Percentiles rank a stretch among this genome's conserved stretches.
phyloP scores from a whole-genome alignment of 2,888 invertebrate species.

The Gibbula magus region DNA sequence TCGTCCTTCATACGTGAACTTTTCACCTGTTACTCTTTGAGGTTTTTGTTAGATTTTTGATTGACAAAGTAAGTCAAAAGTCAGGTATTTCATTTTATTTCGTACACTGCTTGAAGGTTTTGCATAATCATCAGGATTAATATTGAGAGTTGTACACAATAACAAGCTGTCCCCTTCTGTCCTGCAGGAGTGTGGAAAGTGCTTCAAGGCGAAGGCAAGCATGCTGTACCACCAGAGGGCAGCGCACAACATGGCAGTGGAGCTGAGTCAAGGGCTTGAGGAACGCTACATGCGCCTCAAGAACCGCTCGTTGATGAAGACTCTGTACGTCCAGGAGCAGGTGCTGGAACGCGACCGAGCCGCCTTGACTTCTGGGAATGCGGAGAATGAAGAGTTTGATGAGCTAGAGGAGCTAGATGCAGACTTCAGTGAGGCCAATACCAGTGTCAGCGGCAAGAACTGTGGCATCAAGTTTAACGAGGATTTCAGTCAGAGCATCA shows the following conservation, averaged over 20 bases:
- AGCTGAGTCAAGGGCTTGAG: slow-evolving; percentile 70
- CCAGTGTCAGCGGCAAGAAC: background rate
- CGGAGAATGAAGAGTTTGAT: background rate
- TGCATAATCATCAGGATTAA: too few species aligned
- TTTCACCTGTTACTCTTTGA: too few species aligned
- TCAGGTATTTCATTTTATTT: too few species aligned
- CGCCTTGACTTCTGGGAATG: background rate
- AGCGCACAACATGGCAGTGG: slow-evolving; percentile 66
- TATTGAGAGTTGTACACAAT: too few species aligned
- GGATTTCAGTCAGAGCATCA: slow-evolving; percentile 19
- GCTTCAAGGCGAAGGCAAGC: slow-evolving; percentile 70
- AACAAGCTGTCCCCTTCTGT: too few species aligned
- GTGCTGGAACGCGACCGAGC: slow-evolving; percentile 25
- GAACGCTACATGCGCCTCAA: slow-evolving; percentile 66
- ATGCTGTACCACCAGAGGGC: slow-evolving; percentile 70
- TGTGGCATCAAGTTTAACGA: background rate
- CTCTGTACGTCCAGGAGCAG: slow-evolving; percentile 32
- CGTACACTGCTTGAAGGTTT: too few species aligned
- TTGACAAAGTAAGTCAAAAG: too few species aligned
- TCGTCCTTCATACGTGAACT: too few species aligned
- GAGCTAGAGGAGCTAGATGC: background rate
- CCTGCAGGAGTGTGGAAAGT: slow-evolving; percentile 67
- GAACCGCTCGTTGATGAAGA: slow-evolving; percentile 50
- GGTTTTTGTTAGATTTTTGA: too few species aligned
- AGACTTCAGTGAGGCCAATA: slow-evolving; percentile 7